Conservation (phyloP, 1,140 invertebrate species). For the Sycobia sp. region DNA sequence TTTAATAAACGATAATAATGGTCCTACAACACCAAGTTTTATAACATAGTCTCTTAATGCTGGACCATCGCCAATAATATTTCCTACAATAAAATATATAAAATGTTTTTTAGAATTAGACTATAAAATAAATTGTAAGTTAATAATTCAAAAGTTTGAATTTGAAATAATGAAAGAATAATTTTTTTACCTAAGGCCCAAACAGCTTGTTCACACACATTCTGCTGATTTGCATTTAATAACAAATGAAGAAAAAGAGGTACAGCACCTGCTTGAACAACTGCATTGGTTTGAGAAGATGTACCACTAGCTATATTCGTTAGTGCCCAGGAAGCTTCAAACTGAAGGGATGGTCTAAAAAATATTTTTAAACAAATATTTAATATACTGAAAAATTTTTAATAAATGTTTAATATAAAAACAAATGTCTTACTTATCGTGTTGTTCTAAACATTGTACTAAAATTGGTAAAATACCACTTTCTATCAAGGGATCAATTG, state of each 20-base stretch:
- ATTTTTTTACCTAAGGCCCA: slow-evolving; percentile 86
- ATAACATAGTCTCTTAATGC: slow-evolving; percentile 90
- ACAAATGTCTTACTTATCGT: slow-evolving; percentile 70
- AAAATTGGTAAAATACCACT: slow-evolving; percentile 93
- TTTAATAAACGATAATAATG: slow-evolving; percentile 88
- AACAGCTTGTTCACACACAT: slow-evolving; percentile 98
- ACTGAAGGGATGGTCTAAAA: slow-evolving; percentile 88
- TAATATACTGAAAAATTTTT: no score
- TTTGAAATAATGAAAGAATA: not conserved
- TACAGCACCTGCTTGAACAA: slow-evolving; percentile 92
- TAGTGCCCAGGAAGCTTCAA: slow-evolving; percentile 98
- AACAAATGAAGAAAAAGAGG: slow-evolving; percentile 92
- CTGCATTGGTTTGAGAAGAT: slow-evolving; percentile 93
- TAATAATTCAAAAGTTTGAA: not conserved
- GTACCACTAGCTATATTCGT: slow-evolving; percentile 99
- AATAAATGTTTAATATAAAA: slow-evolving; percentile 32
- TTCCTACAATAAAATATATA: slow-evolving; percentile 61
- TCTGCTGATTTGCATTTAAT: slow-evolving; percentile 89
- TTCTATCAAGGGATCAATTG: slow-evolving; percentile 95
- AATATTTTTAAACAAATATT: not conserved
- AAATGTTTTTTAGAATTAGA: slow-evolving; percentile 4
- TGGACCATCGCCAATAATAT: slow-evolving; percentile 93
- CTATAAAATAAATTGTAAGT: no score
- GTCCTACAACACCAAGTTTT: slow-evolving; percentile 85
- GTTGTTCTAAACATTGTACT: slow-evolving; percentile 84